Evolutionary conservation across 2,113 vertebrate genomes (phyloP).

Genomic region (Orthonyx spaldingii): DNA sequence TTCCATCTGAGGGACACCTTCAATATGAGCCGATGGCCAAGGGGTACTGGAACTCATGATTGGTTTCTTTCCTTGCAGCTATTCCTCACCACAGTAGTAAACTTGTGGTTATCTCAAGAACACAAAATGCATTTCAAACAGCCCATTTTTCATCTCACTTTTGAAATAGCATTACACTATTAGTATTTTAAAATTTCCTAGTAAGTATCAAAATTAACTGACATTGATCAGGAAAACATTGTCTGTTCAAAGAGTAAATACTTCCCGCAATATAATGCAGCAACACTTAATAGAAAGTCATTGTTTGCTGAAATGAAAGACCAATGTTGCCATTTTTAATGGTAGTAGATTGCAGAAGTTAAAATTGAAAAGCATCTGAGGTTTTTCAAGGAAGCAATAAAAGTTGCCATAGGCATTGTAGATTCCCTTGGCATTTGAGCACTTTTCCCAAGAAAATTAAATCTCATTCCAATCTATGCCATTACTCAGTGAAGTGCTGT

Average conservation of each 20-base stretch:
- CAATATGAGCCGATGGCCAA: background rate
- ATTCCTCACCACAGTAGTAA: background rate
- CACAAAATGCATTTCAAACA: background rate
- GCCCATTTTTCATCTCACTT: background rate
- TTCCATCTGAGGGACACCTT: background rate
- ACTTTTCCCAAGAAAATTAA: background rate
- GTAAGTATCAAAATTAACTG: background rate
- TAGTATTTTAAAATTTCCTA: background rate
- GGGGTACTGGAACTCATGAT: background rate
- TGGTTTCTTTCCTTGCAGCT: background rate
- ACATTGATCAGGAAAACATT: background rate
- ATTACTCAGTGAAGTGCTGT: background rate
- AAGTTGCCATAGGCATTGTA: background rate
- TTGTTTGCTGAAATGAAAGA: background rate
- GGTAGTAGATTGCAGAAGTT: background rate
- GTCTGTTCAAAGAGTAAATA: background rate
- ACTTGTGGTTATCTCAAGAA: background rate
- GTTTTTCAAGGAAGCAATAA: background rate
- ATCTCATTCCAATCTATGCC: background rate
- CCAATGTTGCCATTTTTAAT: background rate
- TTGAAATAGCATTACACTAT: background rate
- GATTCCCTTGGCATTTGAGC: background rate
- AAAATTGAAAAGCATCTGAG: background rate
- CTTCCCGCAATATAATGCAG: background rate
- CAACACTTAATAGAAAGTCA: background rate